phyloP scores from a whole-genome alignment of 2,797 vertebrate species.

The Anguilla anguilla region DNA sequence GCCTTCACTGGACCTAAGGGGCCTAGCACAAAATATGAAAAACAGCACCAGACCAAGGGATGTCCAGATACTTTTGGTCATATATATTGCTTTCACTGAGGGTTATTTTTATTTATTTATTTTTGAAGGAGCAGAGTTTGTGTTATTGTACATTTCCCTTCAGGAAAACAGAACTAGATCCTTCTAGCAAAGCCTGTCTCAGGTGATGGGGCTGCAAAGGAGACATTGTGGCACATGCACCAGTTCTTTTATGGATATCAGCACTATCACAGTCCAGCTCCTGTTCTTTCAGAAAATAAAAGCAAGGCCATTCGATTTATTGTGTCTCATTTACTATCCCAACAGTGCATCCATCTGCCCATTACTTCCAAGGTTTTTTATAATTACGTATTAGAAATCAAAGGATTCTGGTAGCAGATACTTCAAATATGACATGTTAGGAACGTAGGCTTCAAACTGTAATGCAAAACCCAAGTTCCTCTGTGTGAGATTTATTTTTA shows the following conservation, averaged over 20 bases:
- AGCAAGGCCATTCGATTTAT: not conserved
- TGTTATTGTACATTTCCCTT: not conserved
- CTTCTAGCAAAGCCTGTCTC: not conserved
- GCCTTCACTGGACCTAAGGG: too few species aligned
- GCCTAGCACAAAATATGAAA: too few species aligned
- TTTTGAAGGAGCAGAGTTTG: not conserved
- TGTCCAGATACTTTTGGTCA: too few species aligned
- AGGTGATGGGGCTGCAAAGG: not conserved
- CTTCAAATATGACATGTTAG: not conserved
- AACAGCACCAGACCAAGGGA: too few species aligned
- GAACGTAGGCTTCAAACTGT: not conserved
- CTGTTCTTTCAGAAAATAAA: not conserved
- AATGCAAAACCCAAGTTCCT: not conserved
- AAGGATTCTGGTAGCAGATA: not conserved
- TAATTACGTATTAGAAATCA: not conserved
- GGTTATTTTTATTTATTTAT: too few species aligned
- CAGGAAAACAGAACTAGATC: not conserved
- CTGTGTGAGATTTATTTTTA: not conserved
- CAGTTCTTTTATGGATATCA: not conserved
- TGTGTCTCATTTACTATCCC: not conserved
- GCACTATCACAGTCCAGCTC: not conserved
- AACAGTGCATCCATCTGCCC: not conserved
- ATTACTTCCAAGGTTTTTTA: not conserved
- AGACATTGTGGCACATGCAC: not conserved
- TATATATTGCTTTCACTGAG: too few species aligned